Base-by-base conservation (phyloP, 2,113 vertebrate species). In the Oxyura jamaicensis region DNA sequence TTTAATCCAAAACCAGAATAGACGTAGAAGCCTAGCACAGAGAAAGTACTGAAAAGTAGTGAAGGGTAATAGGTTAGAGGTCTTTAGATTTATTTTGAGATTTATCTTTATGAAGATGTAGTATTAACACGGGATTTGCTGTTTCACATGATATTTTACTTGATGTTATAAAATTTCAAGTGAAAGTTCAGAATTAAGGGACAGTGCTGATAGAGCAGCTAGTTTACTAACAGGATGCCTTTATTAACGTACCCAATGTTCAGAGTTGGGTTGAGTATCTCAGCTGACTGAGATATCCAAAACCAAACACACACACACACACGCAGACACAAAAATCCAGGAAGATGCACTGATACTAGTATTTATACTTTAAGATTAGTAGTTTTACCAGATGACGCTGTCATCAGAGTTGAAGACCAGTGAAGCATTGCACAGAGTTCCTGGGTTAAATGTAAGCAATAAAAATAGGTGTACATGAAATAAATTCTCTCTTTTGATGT, bases 351-450 rank as follows among this genome's bases (percentile, higher is more conserved):
- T 76, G 68, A 72, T 73, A 65, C 12, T 82, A 52, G 78, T 91
- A 86, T 93, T 92, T 89, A 48, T 63, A 85, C 59, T 13, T 26
- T 19, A 80, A 93, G 74, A 77, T 56, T 41, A 89, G 86, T 44
- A 83, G 58, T 65, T 59, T 53, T 75, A 94, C 55, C 79, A 92
- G n/a, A 53, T 88, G 72, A 74, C 60, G 29, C 33, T 89, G 56
- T 87, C 91, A 91, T n/a, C 48, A 82, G 75, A 88, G 85, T n/a
- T 63, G 81, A 93, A 95, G 78, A 75, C 44, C 90, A 91, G 86
- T 83, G 94, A 95, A 97, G 93, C 73, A 55, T 97, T 94, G 94
- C 68, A 33, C 26, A 39, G 86, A 88, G 65, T 93, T 91, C 60
- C 58, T 85, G 69, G 53, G 29, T 81, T 84, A 68, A 94, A 63